Conservation (phyloP, 2,888 invertebrate genomes). For the Ethmia dodecea region DNA sequence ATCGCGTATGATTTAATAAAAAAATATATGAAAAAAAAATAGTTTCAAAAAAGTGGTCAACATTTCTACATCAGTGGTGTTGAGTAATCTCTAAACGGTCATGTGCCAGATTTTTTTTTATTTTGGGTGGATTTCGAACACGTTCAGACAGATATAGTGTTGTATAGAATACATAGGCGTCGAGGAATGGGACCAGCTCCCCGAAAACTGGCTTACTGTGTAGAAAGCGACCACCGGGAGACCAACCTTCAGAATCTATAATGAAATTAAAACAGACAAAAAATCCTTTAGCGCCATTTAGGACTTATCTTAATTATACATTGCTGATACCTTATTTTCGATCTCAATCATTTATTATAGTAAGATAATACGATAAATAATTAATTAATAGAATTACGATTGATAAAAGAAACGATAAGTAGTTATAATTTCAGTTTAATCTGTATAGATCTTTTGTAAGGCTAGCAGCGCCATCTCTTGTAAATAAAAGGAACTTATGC, state of each 20-base stretch:
- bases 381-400: no score
- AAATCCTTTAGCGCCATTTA: slow-evolving; percentile 44
- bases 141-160: slow-evolving; percentile 49
- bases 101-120: slow-evolving; percentile 59
- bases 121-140: slow-evolving; percentile 49
- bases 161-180: slow-evolving; percentile 37
- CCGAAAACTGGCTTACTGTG: slow-evolving; percentile 54
- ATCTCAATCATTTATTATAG: no score
- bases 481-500: no score
- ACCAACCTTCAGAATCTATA: neutral
- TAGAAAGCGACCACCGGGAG: slow-evolving; percentile 54
- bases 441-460: neutral
- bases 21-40: no score
- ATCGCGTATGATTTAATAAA: no score
- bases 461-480: slow-evolving; percentile 7
- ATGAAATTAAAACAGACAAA: slow-evolving; percentile 18
- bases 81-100: slow-evolving; percentile 68
- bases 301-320: no score
- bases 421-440: neutral
- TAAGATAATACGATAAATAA: no score
- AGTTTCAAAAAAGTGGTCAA: slow-evolving; percentile 50
- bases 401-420: no score
- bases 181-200: slow-evolving; percentile 50
- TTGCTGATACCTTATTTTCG: no score
- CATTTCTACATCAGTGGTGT: slow-evolving; percentile 62